phyloP scores from a whole-genome alignment of 2,113 vertebrate species.

The Pollachius pollachius region DNA sequence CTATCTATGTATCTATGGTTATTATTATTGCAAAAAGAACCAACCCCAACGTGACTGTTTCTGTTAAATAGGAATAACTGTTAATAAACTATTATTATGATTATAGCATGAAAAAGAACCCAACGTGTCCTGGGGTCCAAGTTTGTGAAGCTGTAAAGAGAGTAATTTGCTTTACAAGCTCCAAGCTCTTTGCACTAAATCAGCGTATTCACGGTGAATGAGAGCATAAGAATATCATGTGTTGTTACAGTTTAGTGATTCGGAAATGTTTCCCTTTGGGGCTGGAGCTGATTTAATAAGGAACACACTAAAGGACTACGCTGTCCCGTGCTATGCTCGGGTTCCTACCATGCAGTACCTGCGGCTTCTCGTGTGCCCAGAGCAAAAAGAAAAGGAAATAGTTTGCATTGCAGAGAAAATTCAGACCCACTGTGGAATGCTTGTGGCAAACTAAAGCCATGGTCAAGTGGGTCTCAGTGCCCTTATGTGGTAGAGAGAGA shows the following conservation, averaged over 20 bases:
- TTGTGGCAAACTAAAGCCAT: constrained; percentile 36
- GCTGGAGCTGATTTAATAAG: not conserved
- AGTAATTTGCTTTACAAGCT: too few species aligned
- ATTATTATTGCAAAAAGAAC: too few species aligned
- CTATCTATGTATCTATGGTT: too few species aligned
- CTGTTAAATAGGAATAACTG: too few species aligned
- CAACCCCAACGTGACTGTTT: too few species aligned
- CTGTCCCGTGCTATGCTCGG: constrained; percentile 3
- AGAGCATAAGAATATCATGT: not conserved
- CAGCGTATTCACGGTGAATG: not conserved
- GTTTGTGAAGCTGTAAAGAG: too few species aligned
- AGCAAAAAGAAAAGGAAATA: constrained; percentile 11
- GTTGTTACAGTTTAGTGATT: too few species aligned
- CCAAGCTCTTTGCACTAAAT: not conserved
- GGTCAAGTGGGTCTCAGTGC: constrained; percentile 50
- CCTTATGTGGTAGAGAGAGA: constrained; percentile 32
- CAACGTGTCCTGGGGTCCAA: too few species aligned
- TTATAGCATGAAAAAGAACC: too few species aligned
- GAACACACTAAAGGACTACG: not conserved
- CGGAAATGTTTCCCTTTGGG: not conserved
- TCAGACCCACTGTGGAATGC: constrained; percentile 24
- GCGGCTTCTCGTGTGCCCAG: not conserved
- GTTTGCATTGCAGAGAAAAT: constrained; percentile 15
- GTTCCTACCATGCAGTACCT: constrained; percentile 11
- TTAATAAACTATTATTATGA: too few species aligned